phyloP scores from a whole-genome alignment of 1,140 invertebrate species.

The Myzus persicae region DNA sequence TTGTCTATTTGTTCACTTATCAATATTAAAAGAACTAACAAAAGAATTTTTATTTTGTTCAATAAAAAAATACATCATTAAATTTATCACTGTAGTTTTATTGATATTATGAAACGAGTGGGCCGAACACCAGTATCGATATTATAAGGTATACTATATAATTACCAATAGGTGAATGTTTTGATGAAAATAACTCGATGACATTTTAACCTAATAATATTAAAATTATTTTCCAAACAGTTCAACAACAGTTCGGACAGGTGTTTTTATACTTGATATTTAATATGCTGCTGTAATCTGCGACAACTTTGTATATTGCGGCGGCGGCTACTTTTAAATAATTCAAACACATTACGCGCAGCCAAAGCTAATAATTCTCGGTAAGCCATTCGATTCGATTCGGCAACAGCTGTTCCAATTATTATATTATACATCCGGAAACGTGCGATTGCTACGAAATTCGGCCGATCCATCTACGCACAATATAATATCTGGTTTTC shows the following conservation, averaged over 20 bases:
- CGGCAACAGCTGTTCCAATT: conserved; percentile 43
- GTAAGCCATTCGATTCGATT: conserved; percentile 45
- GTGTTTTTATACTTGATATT: background rate
- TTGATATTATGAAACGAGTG: background rate
- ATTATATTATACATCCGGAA: background rate
- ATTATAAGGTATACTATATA: no score
- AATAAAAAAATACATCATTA: background rate
- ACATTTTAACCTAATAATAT: background rate
- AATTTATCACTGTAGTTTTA: background rate
- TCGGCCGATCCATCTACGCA: conserved; percentile 26
- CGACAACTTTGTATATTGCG: background rate
- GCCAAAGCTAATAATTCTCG: conserved; percentile 28
- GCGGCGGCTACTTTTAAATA: background rate
- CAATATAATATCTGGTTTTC: conserved; percentile 6
- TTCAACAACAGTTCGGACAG: background rate
- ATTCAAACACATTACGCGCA: conserved; percentile 26
- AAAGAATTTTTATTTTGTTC: background rate
- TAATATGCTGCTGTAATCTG: background rate
- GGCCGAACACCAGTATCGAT: background rate
- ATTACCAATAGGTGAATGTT: background rate
- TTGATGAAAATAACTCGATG: background rate
- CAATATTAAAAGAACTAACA: background rate
- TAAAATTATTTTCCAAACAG: background rate
- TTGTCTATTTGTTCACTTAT: conserved; percentile 2
- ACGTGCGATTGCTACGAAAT: conserved; percentile 45